Evolutionary conservation across 2,797 vertebrate species (phyloP).

Genomic region (Enteromius fasciolatus): DNA sequence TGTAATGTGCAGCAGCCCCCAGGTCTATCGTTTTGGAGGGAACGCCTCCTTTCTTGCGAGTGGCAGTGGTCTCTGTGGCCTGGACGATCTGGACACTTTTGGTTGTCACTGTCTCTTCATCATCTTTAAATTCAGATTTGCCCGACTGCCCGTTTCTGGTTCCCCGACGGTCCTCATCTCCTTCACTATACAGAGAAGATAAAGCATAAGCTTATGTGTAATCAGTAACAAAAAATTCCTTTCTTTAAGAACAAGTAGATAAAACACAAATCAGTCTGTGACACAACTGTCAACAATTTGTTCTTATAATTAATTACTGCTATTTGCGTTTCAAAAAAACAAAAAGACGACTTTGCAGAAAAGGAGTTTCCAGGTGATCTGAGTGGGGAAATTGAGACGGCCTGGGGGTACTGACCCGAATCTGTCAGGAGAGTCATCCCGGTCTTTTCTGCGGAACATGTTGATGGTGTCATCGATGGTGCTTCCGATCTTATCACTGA

Average conservation of each 20-base stretch:
- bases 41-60: constrained; percentile 89
- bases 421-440: constrained; percentile 95
- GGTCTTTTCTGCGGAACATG: constrained; percentile 93
- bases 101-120: constrained; percentile 93
- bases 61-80: constrained; percentile 92
- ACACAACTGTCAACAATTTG: constrained; percentile 30
- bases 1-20: constrained; percentile 93
- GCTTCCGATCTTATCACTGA: constrained; percentile 97
- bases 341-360: not conserved
- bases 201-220: not conserved
- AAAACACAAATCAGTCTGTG: not conserved
- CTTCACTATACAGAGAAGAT: constrained; percentile 78
- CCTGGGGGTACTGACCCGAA: constrained; percentile 81
- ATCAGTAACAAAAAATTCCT: not conserved
- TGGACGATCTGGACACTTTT: constrained; percentile 94
- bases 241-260: not conserved
- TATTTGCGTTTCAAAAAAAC: not conserved
- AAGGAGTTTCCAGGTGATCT: constrained; percentile 14
- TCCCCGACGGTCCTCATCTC: constrained; percentile 83
- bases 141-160: constrained; percentile 80
- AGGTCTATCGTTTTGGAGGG: constrained; percentile 94
- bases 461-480: constrained; percentile 97
- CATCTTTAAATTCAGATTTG: constrained; percentile 93
- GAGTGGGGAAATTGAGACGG: not conserved
- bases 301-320: constrained; percentile 3